A percentile compares a stretch with the other conserved stretches of the same genome.
phyloP scores from a whole-genome alignment of 2,797 vertebrate species.

The Ceryle rudis region DNA sequence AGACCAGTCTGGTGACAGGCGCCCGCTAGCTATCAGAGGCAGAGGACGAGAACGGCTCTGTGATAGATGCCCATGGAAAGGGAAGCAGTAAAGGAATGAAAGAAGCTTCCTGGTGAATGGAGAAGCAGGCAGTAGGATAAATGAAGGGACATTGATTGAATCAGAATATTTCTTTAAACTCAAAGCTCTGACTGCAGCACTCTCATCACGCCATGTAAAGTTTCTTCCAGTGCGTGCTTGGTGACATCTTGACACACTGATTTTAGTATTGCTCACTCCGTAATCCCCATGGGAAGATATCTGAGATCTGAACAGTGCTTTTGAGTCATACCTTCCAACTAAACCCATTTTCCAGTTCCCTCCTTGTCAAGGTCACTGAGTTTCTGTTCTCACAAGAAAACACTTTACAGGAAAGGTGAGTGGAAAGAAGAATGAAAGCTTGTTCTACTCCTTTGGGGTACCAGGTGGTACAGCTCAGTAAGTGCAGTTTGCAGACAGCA shows the following conservation, averaged over 20 bases:
- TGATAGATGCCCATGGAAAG: background rate
- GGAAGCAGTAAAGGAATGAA: background rate
- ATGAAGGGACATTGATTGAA: background rate
- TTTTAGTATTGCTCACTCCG: constrained; percentile 25
- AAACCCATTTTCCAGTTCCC: constrained; percentile 36
- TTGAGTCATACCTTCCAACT: constrained; percentile 49
- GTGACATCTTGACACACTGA: constrained; percentile 52
- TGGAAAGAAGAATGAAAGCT: background rate
- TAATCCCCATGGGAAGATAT: constrained; percentile 27
- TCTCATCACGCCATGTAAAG: fast-evolving
- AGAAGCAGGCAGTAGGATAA: background rate
- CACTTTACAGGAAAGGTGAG: constrained; percentile 27
- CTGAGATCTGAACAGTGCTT: constrained; percentile 3
- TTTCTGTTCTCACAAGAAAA: constrained; percentile 41
- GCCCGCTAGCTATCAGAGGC: background rate
- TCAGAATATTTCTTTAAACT: background rate
- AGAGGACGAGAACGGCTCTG: background rate
- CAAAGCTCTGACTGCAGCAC: background rate
- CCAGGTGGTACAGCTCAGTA: background rate
- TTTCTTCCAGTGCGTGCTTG: background rate
- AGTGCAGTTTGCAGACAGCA: background rate
- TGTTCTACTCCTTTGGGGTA: background rate
- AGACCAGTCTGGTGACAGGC: background rate
- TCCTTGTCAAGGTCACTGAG: constrained; percentile 29
- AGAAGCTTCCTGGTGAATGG: background rate